A percentile compares a stretch with the other conserved stretches of the same genome.
Conservation (phyloP, 2,888 invertebrate genomes). For the Shargacucullia verbasci region DNA sequence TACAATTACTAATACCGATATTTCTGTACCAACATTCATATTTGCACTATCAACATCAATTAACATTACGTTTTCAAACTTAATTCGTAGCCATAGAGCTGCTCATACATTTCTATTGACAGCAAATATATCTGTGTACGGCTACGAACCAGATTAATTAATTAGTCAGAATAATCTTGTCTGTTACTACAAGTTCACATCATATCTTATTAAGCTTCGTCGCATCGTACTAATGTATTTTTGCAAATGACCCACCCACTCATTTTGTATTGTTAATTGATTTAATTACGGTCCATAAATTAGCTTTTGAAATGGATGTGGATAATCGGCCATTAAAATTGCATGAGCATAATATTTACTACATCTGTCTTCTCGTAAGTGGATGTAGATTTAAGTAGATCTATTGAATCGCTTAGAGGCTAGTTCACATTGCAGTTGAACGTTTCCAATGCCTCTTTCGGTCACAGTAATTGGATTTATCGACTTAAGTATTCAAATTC, state of each 20-base stretch:
- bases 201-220: slow-evolving; percentile 41
- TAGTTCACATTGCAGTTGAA: slow-evolving; percentile 50
- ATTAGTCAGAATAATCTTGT: slow-evolving; percentile 52
- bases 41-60: slow-evolving; percentile 17
- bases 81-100: slow-evolving; percentile 36
- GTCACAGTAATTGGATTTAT: slow-evolving; percentile 74
- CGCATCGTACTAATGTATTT: slow-evolving; percentile 51
- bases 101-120: slow-evolving; percentile 35
- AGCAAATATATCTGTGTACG: slow-evolving; percentile 42
- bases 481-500: slow-evolving; percentile 63
- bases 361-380: slow-evolving; percentile 56
- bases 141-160: slow-evolving; percentile 57
- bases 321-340: slow-evolving; percentile 68
- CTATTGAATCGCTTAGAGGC: slow-evolving; percentile 52
- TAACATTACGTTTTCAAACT: slow-evolving; percentile 33
- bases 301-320: slow-evolving; percentile 59
- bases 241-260: slow-evolving; percentile 58
- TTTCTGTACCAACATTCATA: slow-evolving; percentile 46
- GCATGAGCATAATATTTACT: slow-evolving; percentile 64
- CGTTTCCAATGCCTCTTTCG: slow-evolving; percentile 63
- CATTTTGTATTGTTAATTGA: slow-evolving; percentile 61
- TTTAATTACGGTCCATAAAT: slow-evolving; percentile 59
- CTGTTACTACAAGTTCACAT: slow-evolving; percentile 53
- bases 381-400: slow-evolving; percentile 59
- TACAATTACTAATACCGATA: slow-evolving; percentile 44